These are phyloP conservation scores for Zaprionus inermis DNA, from an alignment of 1,140 invertebrate species.

Conservation along the genomic window DNA sequence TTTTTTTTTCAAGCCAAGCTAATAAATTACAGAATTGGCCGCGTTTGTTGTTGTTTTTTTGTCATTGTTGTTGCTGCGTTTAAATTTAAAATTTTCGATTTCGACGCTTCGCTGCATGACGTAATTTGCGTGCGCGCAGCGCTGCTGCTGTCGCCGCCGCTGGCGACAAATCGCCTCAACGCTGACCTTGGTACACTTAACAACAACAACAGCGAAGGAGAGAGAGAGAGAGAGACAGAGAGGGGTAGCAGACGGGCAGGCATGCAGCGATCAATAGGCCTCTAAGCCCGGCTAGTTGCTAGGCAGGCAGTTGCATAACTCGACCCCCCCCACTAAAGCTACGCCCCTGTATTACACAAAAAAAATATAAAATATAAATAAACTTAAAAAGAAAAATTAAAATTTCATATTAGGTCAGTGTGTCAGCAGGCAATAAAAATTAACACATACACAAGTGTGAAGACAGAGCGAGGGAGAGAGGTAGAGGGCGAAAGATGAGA, in stretches of 20 bases:
- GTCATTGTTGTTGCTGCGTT: conserved; percentile 40
- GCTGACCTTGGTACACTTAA: conserved; percentile 76
- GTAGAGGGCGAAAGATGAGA: conserved; percentile 2
- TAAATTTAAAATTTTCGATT: conserved; percentile 65
- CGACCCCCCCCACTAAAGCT: background rate
- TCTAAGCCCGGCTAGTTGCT: conserved; percentile 21
- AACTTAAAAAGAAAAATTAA: conserved; percentile 43
- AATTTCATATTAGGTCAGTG: conserved; percentile 74
- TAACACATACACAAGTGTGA: conserved; percentile 30
- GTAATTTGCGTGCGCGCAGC: conserved; percentile 73
- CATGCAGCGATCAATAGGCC: conserved; percentile 26
- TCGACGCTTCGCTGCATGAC: conserved; percentile 56
- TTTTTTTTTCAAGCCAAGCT: conserved; percentile 70
- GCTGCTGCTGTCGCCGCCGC: no score
- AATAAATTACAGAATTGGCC: conserved; percentile 75
- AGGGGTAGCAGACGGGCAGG: no score
- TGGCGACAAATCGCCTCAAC: conserved; percentile 36
- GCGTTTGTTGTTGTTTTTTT: conserved; percentile 39
- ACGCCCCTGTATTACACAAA: conserved; percentile 12
- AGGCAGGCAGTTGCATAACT: conserved; percentile 20
- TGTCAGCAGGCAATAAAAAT: conserved; percentile 71
- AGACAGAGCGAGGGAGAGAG: background rate
- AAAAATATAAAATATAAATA: no score
- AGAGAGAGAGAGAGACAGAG: no score
- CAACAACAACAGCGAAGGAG: conserved; percentile 32